Conservation (phyloP, 2,113 vertebrate species). For the Stercorarius parasiticus region DNA sequence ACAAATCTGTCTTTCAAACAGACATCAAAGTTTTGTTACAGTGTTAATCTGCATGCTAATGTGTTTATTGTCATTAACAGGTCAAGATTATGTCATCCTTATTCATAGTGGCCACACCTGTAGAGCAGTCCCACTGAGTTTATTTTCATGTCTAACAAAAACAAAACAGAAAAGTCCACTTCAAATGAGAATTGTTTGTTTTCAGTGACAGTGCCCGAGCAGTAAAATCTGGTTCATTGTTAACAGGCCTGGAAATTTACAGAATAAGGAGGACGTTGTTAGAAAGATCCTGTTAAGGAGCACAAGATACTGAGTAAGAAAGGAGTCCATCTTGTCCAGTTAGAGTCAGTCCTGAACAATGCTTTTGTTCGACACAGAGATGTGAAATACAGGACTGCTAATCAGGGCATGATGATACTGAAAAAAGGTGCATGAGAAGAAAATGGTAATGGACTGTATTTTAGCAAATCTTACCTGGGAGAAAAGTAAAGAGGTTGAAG, state of each 20-base stretch:
- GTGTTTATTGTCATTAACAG: not conserved
- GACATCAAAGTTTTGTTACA: not conserved
- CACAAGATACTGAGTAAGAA: not conserved
- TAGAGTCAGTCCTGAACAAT: not conserved
- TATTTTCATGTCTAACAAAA: not conserved
- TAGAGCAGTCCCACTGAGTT: not conserved
- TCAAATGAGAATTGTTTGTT: not conserved
- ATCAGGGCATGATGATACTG: not conserved
- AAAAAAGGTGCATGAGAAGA: not conserved
- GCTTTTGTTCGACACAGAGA: not conserved
- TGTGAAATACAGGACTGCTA: not conserved
- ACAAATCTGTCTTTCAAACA: not conserved
- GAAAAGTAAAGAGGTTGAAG: not conserved
- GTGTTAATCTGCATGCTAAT: not conserved
- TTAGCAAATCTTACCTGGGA: not conserved
- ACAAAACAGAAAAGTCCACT: not conserved
- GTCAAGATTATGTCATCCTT: not conserved
- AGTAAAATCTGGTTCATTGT: not conserved
- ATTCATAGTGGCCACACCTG: not conserved
- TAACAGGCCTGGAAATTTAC: not conserved
- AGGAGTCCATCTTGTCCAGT: not conserved
- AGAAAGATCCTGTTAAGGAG: not conserved
- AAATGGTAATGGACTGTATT: not conserved
- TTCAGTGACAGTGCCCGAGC: not conserved
- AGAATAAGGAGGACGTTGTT: not conserved